These are phyloP conservation scores for Ephydatia muelleri DNA, from an alignment of 37 sponge, comb jelly and placozoan species.

Conservation along the genomic window DNA sequence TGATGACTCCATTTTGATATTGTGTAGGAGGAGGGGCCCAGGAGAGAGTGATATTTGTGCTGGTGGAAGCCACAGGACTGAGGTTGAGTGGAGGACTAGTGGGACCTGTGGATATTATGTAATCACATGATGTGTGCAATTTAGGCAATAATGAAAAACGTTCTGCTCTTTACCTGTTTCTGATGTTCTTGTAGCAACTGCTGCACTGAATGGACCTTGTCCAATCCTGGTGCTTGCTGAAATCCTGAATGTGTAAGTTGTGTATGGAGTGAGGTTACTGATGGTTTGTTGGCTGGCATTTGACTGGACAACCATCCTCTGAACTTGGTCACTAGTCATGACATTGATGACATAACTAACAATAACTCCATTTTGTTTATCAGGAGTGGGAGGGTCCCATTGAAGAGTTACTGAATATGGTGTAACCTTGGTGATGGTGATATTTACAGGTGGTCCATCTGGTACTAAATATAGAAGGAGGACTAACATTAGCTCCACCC, in stretches of 20 bases:
- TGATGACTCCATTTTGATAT: constrained; percentile 40
- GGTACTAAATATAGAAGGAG: neutral
- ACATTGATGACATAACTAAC: neutral
- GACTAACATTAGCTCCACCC: too few species aligned
- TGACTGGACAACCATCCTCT: neutral
- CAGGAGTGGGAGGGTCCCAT: neutral
- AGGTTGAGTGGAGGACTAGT: neutral
- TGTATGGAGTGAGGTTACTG: constrained; percentile 5
- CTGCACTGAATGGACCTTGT: constrained; percentile 15
- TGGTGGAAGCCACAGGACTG: neutral
- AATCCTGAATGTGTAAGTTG: neutral
- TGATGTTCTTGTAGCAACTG: neutral
- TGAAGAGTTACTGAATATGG: neutral
- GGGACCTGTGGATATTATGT: neutral
- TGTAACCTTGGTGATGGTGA: neutral
- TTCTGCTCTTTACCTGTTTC: constrained; percentile 3
- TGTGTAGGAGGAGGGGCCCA: constrained; percentile 32
- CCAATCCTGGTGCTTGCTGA: constrained; percentile 17
- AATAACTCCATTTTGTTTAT: neutral
- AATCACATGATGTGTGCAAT: too few species aligned
- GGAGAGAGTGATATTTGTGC: constrained; percentile 11
- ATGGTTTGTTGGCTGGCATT: neutral
- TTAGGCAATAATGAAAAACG: too few species aligned
- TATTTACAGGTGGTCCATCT: neutral
- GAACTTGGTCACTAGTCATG: neutral